Evolutionary conservation across 64 coral and sea anemone genomes (phyloP).

Genomic region (Actinia tenebrosa): DNA sequence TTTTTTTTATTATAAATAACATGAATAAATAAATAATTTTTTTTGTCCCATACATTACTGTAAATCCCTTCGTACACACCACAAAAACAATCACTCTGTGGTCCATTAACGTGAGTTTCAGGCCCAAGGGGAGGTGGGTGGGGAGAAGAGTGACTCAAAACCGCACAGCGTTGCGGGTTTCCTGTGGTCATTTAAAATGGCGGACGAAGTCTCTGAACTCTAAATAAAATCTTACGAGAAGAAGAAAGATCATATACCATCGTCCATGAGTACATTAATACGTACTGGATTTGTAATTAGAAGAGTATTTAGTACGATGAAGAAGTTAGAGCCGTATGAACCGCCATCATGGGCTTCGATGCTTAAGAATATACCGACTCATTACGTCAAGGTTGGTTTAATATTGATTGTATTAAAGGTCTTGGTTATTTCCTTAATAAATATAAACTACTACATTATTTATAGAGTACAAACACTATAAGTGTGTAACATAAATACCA

Average conservation of each 20-base stretch:
- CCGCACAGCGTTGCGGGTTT: neutral
- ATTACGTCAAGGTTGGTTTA: neutral
- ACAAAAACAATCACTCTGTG: too few species aligned
- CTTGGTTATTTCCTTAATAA: neutral
- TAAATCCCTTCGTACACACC: too few species aligned
- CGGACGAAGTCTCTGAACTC: neutral
- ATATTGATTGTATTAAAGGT: neutral
- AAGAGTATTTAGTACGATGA: neutral
- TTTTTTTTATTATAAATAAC: too few species aligned
- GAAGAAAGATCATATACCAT: neutral
- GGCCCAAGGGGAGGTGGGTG: too few species aligned
- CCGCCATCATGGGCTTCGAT: neutral
- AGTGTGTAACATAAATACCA: too few species aligned
- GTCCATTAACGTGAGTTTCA: too few species aligned
- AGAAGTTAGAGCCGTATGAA: neutral
- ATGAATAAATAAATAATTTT: too few species aligned
- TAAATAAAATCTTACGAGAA: neutral
- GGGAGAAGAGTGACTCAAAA: too few species aligned
- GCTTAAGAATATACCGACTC: neutral
- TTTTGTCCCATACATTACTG: too few species aligned
- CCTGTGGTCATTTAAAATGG: neutral
- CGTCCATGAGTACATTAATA: neutral
- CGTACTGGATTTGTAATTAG: neutral
- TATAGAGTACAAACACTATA: too few species aligned
- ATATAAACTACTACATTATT: too few species aligned